phyloP scores from a whole-genome alignment of 64 coral and sea anemone species.

The Trachythela sp. region DNA sequence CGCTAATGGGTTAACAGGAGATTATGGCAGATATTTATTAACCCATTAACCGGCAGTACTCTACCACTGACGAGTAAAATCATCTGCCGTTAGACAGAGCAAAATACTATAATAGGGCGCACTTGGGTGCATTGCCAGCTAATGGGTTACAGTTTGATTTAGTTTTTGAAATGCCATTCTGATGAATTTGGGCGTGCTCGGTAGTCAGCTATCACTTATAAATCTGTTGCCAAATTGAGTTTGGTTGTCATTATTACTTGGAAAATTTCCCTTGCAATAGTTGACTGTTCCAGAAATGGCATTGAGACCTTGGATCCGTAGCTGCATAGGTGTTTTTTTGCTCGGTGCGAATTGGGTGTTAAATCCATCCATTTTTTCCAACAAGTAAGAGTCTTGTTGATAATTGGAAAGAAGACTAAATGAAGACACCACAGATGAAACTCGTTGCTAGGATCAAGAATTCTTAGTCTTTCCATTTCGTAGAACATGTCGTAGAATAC shows the following conservation, averaged over 20 bases:
- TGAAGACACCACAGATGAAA: slow-evolving; percentile 13
- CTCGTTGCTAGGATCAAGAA: slow-evolving; percentile 15
- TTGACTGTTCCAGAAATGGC: slow-evolving; percentile 18
- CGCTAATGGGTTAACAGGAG: too few relatives aligned
- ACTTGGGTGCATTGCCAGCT: too few relatives aligned
- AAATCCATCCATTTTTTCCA: slow-evolving; percentile 20
- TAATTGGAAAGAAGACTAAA: not conserved
- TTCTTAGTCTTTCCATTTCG: not conserved
- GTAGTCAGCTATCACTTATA: too few relatives aligned
- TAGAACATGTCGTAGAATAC: not conserved
- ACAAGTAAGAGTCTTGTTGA: slow-evolving; percentile 4
- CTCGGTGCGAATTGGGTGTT: slow-evolving; percentile 4
- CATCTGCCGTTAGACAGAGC: too few relatives aligned
- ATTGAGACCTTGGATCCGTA: slow-evolving; percentile 14
- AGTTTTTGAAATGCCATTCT: too few relatives aligned
- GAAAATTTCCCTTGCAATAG: not conserved
- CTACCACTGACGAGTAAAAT: too few relatives aligned
- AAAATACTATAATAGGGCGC: too few relatives aligned
- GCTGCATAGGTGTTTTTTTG: not conserved
- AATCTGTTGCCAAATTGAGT: not conserved
- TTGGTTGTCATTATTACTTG: not conserved
- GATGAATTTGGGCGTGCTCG: too few relatives aligned
- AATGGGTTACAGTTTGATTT: too few relatives aligned
- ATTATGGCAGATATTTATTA: too few relatives aligned
- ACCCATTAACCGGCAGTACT: too few relatives aligned